Conservation (phyloP, 2,797 vertebrate genomes). For the Anabacerthia variegaticeps region DNA sequence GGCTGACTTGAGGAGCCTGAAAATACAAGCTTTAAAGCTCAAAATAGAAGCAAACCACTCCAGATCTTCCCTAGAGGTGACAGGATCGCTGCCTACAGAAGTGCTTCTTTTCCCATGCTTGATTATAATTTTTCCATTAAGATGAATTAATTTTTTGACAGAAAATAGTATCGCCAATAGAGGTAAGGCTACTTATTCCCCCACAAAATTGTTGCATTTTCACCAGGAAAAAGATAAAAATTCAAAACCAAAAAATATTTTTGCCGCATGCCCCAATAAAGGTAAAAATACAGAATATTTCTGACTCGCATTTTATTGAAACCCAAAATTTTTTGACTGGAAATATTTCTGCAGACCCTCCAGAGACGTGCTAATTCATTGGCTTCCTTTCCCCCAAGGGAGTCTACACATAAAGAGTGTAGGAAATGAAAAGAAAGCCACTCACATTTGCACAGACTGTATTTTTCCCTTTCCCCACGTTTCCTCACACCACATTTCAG, state of each 20-base stretch:
- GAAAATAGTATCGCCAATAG: neutral
- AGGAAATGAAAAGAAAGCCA: neutral
- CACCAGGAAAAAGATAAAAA: neutral
- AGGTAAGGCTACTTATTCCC: neutral
- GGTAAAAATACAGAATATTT: neutral
- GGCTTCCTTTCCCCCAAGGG: neutral
- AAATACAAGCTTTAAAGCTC: conserved; percentile 9
- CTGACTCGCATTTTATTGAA: neutral
- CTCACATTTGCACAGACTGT: neutral
- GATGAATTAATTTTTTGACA: neutral
- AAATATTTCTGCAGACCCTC: neutral
- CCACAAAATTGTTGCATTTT: neutral
- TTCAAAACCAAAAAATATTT: neutral
- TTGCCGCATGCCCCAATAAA: neutral
- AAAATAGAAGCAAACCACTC: conserved; percentile 17
- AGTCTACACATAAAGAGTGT: neutral
- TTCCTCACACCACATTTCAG: neutral
- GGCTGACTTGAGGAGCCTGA: neutral
- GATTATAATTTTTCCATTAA: neutral
- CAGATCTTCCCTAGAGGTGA: neutral
- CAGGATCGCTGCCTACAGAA: neutral
- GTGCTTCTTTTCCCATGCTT: neutral
- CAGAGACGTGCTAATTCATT: neutral
- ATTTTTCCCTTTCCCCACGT: neutral
- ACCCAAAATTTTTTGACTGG: neutral